Base-by-base conservation (phyloP, 2,797 vertebrate genomes). In the Gephyroberyx darwinii region DNA sequence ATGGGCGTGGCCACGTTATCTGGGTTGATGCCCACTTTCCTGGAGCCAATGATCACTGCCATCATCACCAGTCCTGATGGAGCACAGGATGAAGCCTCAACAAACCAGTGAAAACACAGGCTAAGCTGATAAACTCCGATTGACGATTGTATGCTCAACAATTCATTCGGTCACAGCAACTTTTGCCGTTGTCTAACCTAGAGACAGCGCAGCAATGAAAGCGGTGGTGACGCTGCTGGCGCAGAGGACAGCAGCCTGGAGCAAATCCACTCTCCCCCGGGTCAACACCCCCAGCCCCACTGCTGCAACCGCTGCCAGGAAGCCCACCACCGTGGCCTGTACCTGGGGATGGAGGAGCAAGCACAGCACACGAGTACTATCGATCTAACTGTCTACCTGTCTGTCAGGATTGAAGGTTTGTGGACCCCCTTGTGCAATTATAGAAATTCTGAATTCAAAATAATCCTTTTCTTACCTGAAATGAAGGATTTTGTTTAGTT, bases 1-100 rank as follows among this genome's bases (percentile, higher is more conserved):
- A 97, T 95, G 60, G 96, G 96, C 0, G 95, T 96, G 54, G 96
- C 95, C 0, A 97, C 92, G 1, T 97, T 97, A 75, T 97, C 96
- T 0, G 96, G 96, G 81, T 97, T 97, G 80, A 97, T 90, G 53
- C 95, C 94, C 16, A 95, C 69, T 75, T 92, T 96, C 71, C 92
- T 93, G 33, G 96, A 95, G 63, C 92, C 92, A 0, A 95, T 83
- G 71, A 96, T 95, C 51, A 97, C 93, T 0, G 92, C 95, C 69
- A 95, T 93, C 95, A 96, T 96, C 85, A 96, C 90, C 78, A 95
- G 65, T 69, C 96, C 96, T 97, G 82, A 43, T 16, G 41, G 74
- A 51, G 50, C 16, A 83, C 43, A 85, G 81, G 39, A 60, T 31
- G 12, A 37, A 10, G 1, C 26, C n/a, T 65, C 45, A 33, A 37